Base-by-base conservation (phyloP, 2,113 vertebrate genomes). In the Cisticola juncidis region DNA sequence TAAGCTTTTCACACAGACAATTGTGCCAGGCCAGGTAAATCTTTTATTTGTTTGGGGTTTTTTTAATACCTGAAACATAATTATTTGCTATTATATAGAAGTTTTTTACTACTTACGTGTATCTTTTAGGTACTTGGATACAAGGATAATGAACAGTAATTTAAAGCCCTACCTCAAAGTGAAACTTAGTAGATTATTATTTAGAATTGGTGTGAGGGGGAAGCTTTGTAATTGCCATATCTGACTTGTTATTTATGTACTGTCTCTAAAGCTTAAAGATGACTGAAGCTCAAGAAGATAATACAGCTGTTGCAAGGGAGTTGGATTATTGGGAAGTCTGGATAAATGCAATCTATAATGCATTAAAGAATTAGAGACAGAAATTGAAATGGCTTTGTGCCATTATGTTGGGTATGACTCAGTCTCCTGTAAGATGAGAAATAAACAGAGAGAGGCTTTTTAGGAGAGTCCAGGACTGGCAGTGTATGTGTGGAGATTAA, bases 11-110 rank as follows among this genome's bases (percentile, higher is more conserved):
- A 98, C 98, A 2, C 99, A 98, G 64, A 99, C 99, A 6, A 98
- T 99, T 90, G 98, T 99, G 96, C 98, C 99, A 45, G 99, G 99
- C 88, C 99, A 99, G 99, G 99, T 99, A 98, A 98, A 47, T 76
- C 3, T 80, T 64, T 60, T 54, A 3, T 38, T 38, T 50, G 74
- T 83, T 70, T 48, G 11, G 9, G 5, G 0, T 7, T 57, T 70
- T 73, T 62, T 64, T 16, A 60, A 51, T 86, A 48, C 29, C 23
- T 73, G 28, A 85, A 92, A 88, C 40, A 15, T 77, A n/a, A 94
- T 71, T 86, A 35, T 82, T 95, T 58, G 38, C 22, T 71, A 5
- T 79, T 65, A 77, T 94, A 78, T 81, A 81, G 60, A 94, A 66
- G 72, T 47, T 86, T 66, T 83, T 62, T 87, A 54, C 26, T 74